Evolutionary conservation across 2,888 invertebrate species (phyloP), one percentile per base, ranked within the genome.

Genomic region (Volucella inanis): DNA sequence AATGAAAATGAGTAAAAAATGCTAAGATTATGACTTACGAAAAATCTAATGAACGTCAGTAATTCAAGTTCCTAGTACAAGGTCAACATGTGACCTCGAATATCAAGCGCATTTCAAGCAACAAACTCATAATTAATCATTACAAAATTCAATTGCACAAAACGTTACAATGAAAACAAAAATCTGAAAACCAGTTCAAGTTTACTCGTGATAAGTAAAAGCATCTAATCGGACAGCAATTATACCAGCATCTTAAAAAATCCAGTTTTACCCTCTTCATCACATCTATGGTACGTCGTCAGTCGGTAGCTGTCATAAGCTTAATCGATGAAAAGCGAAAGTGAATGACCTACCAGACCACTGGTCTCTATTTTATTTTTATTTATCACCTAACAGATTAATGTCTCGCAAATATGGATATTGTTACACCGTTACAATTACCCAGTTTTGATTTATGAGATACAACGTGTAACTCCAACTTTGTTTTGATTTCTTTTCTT

Each of bases 321-420:
- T 54, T 47, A 10, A 59, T 47, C 62, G 55, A 55, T 62, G 18
- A 31, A 70, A 78, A 78, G 43, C 78, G 47, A 76, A 81, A 76
- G 68, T 59, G 52, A 81, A 68, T 76, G 68, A 76, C 81, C 81
- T 76, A 70, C 75, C 70, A 39, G 39, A 75, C 68, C 54, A 6
- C 31, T 6, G 6, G 31, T 31, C 31, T 31, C 31, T 31, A 31
- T 31, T 31, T 31, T 31, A 31, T 31, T 31, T 31, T 31, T 31
- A 15, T 59, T 38, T 38, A n/a, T 15, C 38, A 59, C 14, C 15
- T 14, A 47, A 15, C 38, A 54, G 11, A 12, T 47, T 14, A 14
- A 18, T 9, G 8, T 18, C 52, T 57, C 59, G n/a, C 41, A 10
- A 22, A 59, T 31, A 31, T 31, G 31, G 59, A 50, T 61, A 50